A percentile compares a stretch with the other conserved stretches of the same genome.
These are phyloP conservation scores for Pogonognathellus flavescens DNA, from an alignment of 1,140 invertebrate species.

Conservation along the genomic window DNA sequence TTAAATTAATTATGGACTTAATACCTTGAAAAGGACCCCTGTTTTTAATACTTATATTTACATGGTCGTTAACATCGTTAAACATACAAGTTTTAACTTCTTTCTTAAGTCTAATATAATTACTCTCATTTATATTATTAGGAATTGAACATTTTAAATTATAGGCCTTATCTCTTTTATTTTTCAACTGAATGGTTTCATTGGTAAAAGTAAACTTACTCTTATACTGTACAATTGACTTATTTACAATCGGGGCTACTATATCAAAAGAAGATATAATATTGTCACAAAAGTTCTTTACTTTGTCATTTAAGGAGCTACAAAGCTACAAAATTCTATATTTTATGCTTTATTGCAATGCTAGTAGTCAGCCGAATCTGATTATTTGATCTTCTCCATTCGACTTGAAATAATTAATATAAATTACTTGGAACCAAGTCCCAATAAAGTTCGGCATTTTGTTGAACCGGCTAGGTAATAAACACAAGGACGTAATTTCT, in stretches of 20 bases:
- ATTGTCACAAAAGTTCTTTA: not conserved
- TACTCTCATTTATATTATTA: not conserved
- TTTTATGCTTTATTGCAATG: no score
- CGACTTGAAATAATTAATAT: no score
- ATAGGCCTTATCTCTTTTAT: not conserved
- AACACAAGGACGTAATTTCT: no score
- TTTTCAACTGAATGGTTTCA: not conserved
- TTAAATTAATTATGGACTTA: not conserved
- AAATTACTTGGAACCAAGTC: no score
- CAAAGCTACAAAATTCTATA: no score
- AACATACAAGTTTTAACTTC: not conserved
- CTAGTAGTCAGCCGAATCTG: no score
- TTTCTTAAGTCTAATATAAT: not conserved
- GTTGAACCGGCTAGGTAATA: no score
- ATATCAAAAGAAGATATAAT: not conserved
- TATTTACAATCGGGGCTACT: not conserved
- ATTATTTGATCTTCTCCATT: no score
- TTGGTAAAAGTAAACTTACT: not conserved
- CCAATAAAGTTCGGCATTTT: no score
- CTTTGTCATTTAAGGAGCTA: not conserved
- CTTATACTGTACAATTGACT: not conserved
- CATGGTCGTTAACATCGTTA: not conserved
- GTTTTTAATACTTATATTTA: not conserved
- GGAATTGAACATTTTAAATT: not conserved
- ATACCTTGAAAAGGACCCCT: not conserved